Conservation (phyloP, 2,888 invertebrate species). For the Terebella lapidaria region DNA sequence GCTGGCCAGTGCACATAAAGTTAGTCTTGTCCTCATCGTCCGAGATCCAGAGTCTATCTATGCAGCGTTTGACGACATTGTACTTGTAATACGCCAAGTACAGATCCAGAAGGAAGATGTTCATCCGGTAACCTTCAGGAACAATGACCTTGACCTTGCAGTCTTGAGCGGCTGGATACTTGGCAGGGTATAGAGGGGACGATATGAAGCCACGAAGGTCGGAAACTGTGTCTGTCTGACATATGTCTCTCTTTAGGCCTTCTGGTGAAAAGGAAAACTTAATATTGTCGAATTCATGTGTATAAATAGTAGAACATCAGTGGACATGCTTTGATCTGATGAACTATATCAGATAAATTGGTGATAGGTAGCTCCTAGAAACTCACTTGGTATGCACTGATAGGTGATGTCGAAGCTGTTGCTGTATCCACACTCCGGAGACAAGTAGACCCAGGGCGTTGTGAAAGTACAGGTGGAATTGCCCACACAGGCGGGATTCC, state of each 20-base stretch:
- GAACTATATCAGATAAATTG: too few relatives aligned
- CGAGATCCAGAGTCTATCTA: conserved; percentile 7
- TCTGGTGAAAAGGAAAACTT: background rate
- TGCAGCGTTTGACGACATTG: conserved; percentile 4
- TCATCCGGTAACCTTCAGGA: background rate
- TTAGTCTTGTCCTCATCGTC: background rate
- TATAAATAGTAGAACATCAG: too few relatives aligned
- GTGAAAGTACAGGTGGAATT: conserved; percentile 16
- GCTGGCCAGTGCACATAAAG: conserved; percentile 15
- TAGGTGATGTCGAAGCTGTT: conserved; percentile 24
- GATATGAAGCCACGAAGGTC: conserved; percentile 10
- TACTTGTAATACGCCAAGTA: conserved; percentile 14
- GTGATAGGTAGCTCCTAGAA: too few relatives aligned
- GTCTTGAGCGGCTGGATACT: conserved; percentile 10
- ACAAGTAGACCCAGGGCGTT: conserved; percentile 21
- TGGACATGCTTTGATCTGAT: too few relatives aligned
- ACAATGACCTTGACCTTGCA: background rate
- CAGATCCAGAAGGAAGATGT: conserved; percentile 14
- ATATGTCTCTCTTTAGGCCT: conserved; percentile 5
- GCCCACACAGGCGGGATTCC: conserved; percentile 19
- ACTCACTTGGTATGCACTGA: conserved; percentile 21
- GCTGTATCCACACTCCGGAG: conserved; percentile 22
- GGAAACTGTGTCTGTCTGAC: background rate
- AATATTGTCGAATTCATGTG: background rate
- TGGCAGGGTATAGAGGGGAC: conserved; percentile 18